Base-by-base conservation (phyloP, 2,888 invertebrate species). In the Venusia cambrica region DNA sequence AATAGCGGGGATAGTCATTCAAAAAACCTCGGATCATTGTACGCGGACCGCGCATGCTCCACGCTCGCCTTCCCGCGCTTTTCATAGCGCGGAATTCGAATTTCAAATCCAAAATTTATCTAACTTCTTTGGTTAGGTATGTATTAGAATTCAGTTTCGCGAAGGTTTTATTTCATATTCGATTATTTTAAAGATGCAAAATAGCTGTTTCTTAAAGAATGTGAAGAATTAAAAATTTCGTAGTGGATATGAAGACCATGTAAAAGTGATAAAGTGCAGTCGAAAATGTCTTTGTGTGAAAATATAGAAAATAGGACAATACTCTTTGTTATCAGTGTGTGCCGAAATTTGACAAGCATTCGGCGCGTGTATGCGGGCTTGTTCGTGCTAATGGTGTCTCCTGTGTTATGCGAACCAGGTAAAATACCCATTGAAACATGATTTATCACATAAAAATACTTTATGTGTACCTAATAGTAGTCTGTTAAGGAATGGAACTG, bases 11-110 rank as follows among this genome's bases (percentile, higher is more conserved):
- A 61, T 62, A 57, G 49, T 58, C 45, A 41, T 36, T 51, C 58
- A 67, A 71, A 73, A n/a, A 73, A 65, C 61, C 45, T 33, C 59
- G 38, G 57, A 69, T 72, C 77, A 79, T 74, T 74, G 69, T 70
- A 69, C 65, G 64, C 56, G 61, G 53, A 54, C 53, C 62, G 73
- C 77, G 77, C 79, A 74, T 69, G 77, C 71, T 64, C 59, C 51
- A 62, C 73, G 76, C 78, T 77, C 68, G 69, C 62, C 57, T 65
- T 66, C 52, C 66, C 66, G 70, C 69, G 65, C 62, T 66, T 67
- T 62, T 67, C 56, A 52, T 46, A 49, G 62, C 65, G 70, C 68
- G 65, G 61, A 62, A 53, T 55, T 70, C 58, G 39, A 45, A 63
- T 46, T 45, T 30, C 18, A 49, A 38, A 10, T 12, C 15, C n/a